Evolutionary conservation across 2,113 vertebrate species (phyloP).

Genomic region (Callipepla squamata): DNA sequence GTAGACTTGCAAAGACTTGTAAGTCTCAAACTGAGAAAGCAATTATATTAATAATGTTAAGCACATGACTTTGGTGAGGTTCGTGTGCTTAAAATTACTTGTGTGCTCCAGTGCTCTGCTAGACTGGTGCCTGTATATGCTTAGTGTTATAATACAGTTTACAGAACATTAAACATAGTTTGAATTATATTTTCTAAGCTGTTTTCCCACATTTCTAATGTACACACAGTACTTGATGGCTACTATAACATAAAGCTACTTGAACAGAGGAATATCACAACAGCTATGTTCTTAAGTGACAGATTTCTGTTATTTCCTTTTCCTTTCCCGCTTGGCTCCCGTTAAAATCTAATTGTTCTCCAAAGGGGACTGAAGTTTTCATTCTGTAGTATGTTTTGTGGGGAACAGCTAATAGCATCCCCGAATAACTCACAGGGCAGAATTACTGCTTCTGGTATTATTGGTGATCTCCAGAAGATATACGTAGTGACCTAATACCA

Average conservation of each 20-base stretch:
- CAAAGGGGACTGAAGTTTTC: background rate
- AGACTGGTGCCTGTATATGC: background rate
- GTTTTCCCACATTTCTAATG: slow-evolving; percentile 47
- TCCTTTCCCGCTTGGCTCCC: background rate
- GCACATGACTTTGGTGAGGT: slow-evolving; percentile 27
- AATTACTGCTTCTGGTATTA: slow-evolving; percentile 24
- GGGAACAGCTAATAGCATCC: background rate
- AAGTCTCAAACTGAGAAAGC: slow-evolving; percentile 35
- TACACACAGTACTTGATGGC: slow-evolving; percentile 22
- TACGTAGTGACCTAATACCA: background rate
- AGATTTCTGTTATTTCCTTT: slow-evolving; percentile 2
- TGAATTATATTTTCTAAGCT: slow-evolving; percentile 38
- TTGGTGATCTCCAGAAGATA: background rate
- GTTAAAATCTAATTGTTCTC: slow-evolving; percentile 19
- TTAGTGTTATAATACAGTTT: slow-evolving; percentile 15
- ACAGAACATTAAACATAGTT: slow-evolving; percentile 18
- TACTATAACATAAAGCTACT: background rate
- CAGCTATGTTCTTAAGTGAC: background rate
- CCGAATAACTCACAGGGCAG: background rate
- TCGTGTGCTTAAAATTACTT: slow-evolving; percentile 44
- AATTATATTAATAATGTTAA: background rate
- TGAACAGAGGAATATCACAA: background rate
- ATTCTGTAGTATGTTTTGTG: background rate
- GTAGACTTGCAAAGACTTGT: slow-evolving; percentile 36
- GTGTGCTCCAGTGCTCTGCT: slow-evolving; percentile 34